phyloP scores from a whole-genome alignment of 1,140 invertebrate genomes.

The Drosophila miranda region DNA sequence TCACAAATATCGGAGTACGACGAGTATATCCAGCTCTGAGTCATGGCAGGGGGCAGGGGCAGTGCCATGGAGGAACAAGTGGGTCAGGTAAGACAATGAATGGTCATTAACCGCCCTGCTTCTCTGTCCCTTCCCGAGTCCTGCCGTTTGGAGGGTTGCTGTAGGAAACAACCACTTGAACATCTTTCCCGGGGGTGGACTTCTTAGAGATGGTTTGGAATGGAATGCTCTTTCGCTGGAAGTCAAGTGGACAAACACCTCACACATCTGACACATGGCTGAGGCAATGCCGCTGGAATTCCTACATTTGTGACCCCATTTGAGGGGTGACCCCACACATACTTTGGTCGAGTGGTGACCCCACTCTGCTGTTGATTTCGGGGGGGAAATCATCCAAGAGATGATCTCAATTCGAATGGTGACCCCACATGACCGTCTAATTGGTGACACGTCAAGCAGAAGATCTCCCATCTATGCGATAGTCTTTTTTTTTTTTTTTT shows the following conservation, averaged over 20 bases:
- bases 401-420: no score
- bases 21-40: constrained; percentile 39
- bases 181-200: constrained; percentile 6
- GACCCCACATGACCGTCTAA: no score
- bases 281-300: constrained; percentile 4
- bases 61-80: constrained; percentile 39
- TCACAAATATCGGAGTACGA: no score
- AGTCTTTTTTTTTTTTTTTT: no score
- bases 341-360: neutral
- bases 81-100: constrained; percentile 75
- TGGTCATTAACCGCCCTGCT: constrained; percentile 61
- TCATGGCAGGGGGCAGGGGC: constrained; percentile 23
- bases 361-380: neutral
- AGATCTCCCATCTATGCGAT: no score
- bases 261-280: constrained; percentile 17
- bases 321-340: constrained; percentile 10
- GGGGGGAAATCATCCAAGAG: no score
- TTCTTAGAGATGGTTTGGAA: constrained; percentile 26
- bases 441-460: no score
- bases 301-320: constrained; percentile 21
- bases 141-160: constrained; percentile 26
- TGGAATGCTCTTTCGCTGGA: constrained; percentile 15
- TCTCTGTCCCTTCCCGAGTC: constrained; percentile 4
- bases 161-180: neutral
- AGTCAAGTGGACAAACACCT: constrained; percentile 27